Base-by-base conservation (phyloP, 2,113 vertebrate genomes). In the Chascanopsetta lugubris region DNA sequence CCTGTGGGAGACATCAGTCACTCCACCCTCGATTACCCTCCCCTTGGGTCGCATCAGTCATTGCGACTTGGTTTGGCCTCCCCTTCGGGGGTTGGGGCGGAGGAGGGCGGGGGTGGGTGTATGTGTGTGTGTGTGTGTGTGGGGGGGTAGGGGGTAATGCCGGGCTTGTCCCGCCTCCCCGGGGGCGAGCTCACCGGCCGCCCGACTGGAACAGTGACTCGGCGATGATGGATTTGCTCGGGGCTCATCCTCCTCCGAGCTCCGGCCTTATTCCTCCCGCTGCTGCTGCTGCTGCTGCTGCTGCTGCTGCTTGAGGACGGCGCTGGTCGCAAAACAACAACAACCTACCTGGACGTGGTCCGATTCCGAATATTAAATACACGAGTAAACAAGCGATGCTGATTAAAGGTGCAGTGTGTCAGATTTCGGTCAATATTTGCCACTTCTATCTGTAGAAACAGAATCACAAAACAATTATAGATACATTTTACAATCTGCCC, bases 41-140 rank as follows among this genome's bases (percentile, higher is more conserved):
- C 82, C 79, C 48, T 24, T 69, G 83, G 78, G 85, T 61, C 62
- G 58, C 80, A 87, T 91, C 82, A 68, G 68, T 89, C 84, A 85
- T 79, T 87, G 70, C 48, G n/a, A 62, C 61, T 79, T 84, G 29
- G 62, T 84, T 86, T 85, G 79, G 80, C 81, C 79, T 87, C 78
- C 83, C 79, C 75, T 77, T 60, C 53, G 63, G 45, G 47, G 77
- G 59, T 68, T 83, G 74, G n/a, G n/a, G n/a, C n/a, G n/a, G n/a
- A n/a, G n/a, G n/a, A n/a, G n/a, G n/a, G n/a, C n/a, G n/a, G n/a
- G n/a, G n/a, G n/a, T n/a, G n/a, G n/a, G n/a, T n/a, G n/a, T n/a
- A n/a, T n/a, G n/a, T n/a, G n/a, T n/a, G n/a, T n/a, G n/a, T n/a
- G n/a, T n/a, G n/a, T n/a, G n/a, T n/a, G n/a, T n/a, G n/a, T n/a